phyloP scores from a whole-genome alignment of 2,888 invertebrate genomes.

The Heliconius cydno region DNA sequence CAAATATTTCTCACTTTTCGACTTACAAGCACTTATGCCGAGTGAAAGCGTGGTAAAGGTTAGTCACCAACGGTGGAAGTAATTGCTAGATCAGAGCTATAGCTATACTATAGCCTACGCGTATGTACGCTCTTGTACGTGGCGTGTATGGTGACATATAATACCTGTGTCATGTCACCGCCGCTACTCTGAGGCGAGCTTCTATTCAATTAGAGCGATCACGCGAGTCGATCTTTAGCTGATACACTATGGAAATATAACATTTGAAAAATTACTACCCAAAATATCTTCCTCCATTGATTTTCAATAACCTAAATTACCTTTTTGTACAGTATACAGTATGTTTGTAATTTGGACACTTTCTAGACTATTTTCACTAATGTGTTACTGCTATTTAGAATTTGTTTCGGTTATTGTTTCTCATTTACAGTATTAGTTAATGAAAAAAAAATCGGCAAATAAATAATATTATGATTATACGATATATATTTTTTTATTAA shows the following conservation, averaged over 20 bases:
- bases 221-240: constrained; percentile 45
- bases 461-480: too few relatives aligned
- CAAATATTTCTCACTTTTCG: background rate
- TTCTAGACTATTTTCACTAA: background rate
- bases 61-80: constrained; percentile 30
- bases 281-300: background rate
- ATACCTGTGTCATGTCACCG: constrained; percentile 64
- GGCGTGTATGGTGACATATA: constrained; percentile 45
- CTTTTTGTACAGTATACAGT: background rate
- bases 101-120: background rate
- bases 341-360: background rate
- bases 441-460: too few relatives aligned
- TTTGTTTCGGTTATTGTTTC: background rate
- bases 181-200: constrained; percentile 65
- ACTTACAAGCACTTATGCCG: background rate
- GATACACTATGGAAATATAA: constrained; percentile 8
- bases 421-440: background rate
- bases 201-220: constrained; percentile 65
- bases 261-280: background rate
- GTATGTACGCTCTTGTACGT: constrained; percentile 20
- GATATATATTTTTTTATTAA: too few relatives aligned
- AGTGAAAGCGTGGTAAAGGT: constrained; percentile 19
- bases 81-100: constrained; percentile 25
- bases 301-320: background rate
- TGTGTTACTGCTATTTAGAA: background rate